phyloP scores from a whole-genome alignment of 2,888 invertebrate genomes.

The Tachina grossa region DNA sequence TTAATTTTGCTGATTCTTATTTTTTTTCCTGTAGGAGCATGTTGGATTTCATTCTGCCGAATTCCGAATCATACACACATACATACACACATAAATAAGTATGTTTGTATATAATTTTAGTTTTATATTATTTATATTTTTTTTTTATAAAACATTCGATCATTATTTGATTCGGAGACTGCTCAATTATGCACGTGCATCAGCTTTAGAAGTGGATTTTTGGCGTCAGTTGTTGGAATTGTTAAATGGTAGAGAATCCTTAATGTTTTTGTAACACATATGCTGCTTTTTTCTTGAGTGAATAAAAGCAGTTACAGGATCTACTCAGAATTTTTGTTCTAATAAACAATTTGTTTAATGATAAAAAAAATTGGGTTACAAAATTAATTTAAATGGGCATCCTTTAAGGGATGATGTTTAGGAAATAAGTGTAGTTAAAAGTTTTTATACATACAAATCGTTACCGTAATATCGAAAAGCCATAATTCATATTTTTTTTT shows the following conservation, averaged over 20 bases:
- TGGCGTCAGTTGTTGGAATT: constrained; percentile 56
- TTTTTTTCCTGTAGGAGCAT: constrained; percentile 22
- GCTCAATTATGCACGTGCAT: constrained; percentile 64
- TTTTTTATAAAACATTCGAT: constrained; percentile 46
- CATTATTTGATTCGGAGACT: constrained; percentile 44
- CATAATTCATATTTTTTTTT: too few species aligned
- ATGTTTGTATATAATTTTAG: constrained; percentile 17
- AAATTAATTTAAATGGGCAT: background rate
- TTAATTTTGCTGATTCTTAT: constrained; percentile 56
- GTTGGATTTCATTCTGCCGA: constrained; percentile 28
- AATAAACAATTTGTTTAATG: background rate
- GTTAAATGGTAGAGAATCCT: constrained; percentile 6
- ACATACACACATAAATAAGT: background rate
- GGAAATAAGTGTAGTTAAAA: too few species aligned
- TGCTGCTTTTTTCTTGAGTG: background rate
- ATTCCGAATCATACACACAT: background rate
- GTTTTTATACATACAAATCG: too few species aligned
- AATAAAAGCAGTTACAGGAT: background rate
- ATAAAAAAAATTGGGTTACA: background rate
- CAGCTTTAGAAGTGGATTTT: constrained; percentile 18
- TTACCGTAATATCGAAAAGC: too few species aligned
- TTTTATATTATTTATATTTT: constrained; percentile 4
- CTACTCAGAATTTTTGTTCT: background rate
- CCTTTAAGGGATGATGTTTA: too few species aligned
- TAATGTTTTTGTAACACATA: constrained; percentile 31